Base-by-base conservation (phyloP, 2,113 vertebrate genomes). In the Calypte anna region DNA sequence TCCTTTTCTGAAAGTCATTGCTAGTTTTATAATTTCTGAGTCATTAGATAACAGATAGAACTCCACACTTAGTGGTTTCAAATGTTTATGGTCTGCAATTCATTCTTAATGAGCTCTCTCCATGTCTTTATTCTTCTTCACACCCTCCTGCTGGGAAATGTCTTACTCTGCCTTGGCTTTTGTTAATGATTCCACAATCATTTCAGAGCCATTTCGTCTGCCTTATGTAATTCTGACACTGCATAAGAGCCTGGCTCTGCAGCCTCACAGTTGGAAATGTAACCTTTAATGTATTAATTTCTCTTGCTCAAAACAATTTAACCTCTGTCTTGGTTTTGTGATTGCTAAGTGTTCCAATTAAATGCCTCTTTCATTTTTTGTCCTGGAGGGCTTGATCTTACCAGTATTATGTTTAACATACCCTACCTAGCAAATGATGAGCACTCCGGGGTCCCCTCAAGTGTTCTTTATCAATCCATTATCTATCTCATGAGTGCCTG, bases 211-310 rank as follows among this genome's bases (percentile, higher is more conserved):
- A 98, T 98, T 98, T 98, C 98, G 98, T 98, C 98, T 98, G 98
- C 98, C 98, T 98, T 98, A 97, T 98, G 98, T 98, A 98, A 98
- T 98, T 98, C 98, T 98, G 98, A 98, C 98, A 98, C 97, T 91
- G 86, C 92, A 58, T 93, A 98, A 97, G 98, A 97, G 97, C 97
- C 97, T 85, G 94, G 96, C 98, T 98, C 98, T 96, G 96, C 97
- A 97, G 98, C 97, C 98, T 98, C 98, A 55, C 98, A 98, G 98
- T 97, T 98, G 98, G 98, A 98, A 98, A 98, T 97, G 97, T 98
- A 98, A 98, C 98, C 98, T 98, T 98, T 98, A 98, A 98, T 98
- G 98, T 98, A 98, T 98, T 98, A 98, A 98, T 98, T 98, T 98
- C 98, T 98, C 98, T 98, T 98, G 98, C 98, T 98, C 98, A 98